phyloP scores from a whole-genome alignment of 2,113 vertebrate species.

The Marmota monax region DNA sequence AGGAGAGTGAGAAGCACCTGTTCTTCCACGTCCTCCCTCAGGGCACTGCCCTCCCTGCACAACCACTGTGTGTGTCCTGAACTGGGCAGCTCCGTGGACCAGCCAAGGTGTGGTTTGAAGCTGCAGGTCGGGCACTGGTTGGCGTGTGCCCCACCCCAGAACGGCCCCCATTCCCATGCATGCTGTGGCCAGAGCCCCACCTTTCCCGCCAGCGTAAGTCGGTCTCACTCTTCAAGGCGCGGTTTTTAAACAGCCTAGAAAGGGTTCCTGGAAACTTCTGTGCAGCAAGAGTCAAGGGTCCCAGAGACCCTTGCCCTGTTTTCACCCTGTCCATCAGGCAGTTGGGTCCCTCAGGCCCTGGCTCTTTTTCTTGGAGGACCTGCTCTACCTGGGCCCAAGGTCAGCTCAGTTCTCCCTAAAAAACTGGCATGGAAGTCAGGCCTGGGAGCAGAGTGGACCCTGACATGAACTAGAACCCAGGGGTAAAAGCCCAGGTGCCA shows the following conservation, averaged over 20 bases:
- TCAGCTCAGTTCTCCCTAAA: background rate
- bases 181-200: no score
- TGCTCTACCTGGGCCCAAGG: background rate
- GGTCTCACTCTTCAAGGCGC: background rate
- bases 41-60: background rate
- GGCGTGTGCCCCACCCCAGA: fast-evolving
- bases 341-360: fast-evolving
- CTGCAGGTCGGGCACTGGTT: background rate
- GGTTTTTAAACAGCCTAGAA: background rate
- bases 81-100: fast-evolving
- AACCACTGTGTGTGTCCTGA: fast-evolving
- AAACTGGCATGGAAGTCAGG: background rate
- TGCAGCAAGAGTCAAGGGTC: background rate
- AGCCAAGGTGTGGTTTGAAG: background rate
- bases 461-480: background rate
- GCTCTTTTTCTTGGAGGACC: background rate
- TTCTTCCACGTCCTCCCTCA: background rate
- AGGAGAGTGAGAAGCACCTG: no score
- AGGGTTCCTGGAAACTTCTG: background rate
- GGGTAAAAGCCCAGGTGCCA: background rate
- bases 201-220: background rate
- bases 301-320: background rate
- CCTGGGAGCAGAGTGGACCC: no score
- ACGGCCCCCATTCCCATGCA: fast-evolving
- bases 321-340: fast-evolving